A percentile compares a stretch with the other conserved stretches of the same genome.
Evolutionary conservation across 2,113 vertebrate species (phyloP).

Genomic region (Passerina amoena): DNA sequence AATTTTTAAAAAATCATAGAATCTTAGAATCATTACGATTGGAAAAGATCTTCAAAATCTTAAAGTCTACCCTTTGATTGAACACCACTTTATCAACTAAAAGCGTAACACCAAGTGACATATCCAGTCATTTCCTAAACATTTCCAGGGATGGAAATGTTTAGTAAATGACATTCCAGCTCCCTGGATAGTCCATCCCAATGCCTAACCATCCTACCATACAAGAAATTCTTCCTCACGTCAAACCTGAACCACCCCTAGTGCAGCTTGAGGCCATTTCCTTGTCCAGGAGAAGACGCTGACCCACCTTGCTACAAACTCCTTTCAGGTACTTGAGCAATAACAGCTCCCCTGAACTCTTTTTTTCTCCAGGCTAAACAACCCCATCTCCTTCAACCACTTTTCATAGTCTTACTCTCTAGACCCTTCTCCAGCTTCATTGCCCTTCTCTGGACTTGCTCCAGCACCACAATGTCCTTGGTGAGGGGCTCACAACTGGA

Average conservation of each 20-base stretch:
- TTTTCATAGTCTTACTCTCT: not conserved
- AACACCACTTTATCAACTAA: not conserved
- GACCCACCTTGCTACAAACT: not conserved
- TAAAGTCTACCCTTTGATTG: not conserved
- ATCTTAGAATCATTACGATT: fast-evolving
- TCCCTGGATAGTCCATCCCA: not conserved
- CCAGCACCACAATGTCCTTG: not conserved
- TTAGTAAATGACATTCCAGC: too few species aligned
- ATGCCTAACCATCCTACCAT: not conserved
- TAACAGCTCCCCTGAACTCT: too few species aligned
- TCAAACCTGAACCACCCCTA: not conserved
- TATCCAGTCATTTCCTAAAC: not conserved
- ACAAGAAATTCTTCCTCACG: not conserved
- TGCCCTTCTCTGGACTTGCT: not conserved
- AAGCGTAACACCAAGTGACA: not conserved
- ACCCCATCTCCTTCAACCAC: not conserved
- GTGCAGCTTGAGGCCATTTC: not conserved
- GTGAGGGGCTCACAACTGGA: not conserved
- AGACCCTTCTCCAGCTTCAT: not conserved
- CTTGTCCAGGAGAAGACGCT: not conserved
- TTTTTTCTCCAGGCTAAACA: not conserved
- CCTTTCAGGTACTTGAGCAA: not conserved
- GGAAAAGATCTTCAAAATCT: not conserved
- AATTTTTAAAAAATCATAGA: not conserved
- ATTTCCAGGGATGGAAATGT: not conserved